Conservation (phyloP, 2,113 vertebrate species). For the Nicator chloris region DNA sequence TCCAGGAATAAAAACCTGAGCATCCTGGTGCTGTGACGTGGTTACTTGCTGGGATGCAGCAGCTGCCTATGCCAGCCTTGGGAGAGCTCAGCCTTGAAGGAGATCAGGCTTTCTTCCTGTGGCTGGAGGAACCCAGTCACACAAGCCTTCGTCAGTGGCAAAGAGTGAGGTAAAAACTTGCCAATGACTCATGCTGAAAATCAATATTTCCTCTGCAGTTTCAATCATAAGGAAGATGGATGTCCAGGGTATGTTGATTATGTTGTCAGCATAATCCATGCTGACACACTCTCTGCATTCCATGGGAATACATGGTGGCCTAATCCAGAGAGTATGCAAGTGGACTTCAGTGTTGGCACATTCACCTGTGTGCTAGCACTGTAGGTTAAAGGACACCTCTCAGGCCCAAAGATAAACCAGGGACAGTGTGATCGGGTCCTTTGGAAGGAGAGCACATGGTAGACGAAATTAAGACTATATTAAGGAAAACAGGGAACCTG, state of each 20-base stretch:
- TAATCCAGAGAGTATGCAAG: neutral
- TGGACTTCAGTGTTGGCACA: neutral
- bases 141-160: neutral
- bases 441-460: neutral
- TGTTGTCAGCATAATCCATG: neutral
- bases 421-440: neutral
- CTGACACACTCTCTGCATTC: accelerated
- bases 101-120: neutral
- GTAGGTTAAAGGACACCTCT: neutral
- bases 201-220: neutral
- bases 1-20: neutral
- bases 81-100: neutral
- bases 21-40: accelerated
- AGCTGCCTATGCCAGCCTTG: accelerated
- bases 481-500: neutral
- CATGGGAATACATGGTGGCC: accelerated
- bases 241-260: neutral
- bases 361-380: neutral
- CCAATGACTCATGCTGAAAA: neutral
- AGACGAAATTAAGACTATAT: neutral
- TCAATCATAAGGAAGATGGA: neutral
- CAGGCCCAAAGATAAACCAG: neutral
- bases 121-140: neutral
- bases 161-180: neutral
- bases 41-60: neutral